These are phyloP conservation scores for Boloria euphrosyne DNA, from an alignment of 2,888 invertebrate genomes.

Conservation along the genomic window DNA sequence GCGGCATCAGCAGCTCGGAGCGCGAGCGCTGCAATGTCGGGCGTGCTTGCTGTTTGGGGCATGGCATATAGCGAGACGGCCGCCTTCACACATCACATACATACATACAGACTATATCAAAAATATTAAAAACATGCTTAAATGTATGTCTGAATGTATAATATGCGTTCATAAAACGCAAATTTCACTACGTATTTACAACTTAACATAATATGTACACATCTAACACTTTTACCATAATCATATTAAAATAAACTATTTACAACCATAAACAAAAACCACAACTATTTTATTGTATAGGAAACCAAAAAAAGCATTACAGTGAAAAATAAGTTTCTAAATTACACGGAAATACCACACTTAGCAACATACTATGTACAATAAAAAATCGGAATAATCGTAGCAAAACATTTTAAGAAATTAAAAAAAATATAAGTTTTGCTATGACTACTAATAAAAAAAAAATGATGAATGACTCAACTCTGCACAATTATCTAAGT, in stretches of 20 bases:
- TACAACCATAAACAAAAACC: neutral
- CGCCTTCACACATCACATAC: neutral
- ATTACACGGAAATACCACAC: slow-evolving; percentile 1
- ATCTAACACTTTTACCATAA: neutral
- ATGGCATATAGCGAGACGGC: neutral
- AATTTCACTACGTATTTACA: slow-evolving; percentile 1
- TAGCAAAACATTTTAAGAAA: too few relatives aligned
- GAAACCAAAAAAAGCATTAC: slow-evolving; percentile 1
- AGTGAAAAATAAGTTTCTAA: neutral
- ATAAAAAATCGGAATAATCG: too few relatives aligned
- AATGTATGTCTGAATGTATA: too few relatives aligned
- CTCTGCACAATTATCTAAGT: too few relatives aligned
- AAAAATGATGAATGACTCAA: too few relatives aligned
- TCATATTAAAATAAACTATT: slow-evolving; percentile 6
- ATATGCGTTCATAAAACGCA: neutral
- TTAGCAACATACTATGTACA: neutral
- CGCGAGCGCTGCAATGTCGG: slow-evolving; percentile 68
- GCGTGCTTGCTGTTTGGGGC: slow-evolving; percentile 22
- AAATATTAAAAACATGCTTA: too few relatives aligned
- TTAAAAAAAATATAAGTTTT: too few relatives aligned
- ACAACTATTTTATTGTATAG: too few relatives aligned
- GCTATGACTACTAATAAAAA: too few relatives aligned
- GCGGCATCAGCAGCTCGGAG: slow-evolving; percentile 71
- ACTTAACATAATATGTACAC: slow-evolving; percentile 8
- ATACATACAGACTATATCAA: neutral